These are phyloP conservation scores for Andricus quercusramuli DNA, from an alignment of 2,888 invertebrate genomes.

Conservation along the genomic window DNA sequence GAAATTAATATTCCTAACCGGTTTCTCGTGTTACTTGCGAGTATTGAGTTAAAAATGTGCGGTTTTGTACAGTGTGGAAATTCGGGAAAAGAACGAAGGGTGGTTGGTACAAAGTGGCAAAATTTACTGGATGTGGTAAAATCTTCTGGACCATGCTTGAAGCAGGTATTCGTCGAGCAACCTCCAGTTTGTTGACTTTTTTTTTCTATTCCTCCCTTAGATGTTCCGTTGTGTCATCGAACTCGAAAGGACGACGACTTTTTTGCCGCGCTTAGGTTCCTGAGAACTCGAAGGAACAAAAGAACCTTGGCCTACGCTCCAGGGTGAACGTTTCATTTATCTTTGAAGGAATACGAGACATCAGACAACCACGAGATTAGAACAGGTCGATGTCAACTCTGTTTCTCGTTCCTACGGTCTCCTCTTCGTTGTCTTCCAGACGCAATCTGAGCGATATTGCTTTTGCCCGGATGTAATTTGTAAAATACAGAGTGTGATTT, in stretches of 20 bases:
- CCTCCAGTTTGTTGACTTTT: conserved; percentile 37
- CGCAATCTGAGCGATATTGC: conserved; percentile 10
- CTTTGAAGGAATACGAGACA: conserved; percentile 36
- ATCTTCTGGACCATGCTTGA: conserved; percentile 16
- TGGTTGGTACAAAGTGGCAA: background rate
- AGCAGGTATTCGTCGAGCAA: conserved; percentile 29
- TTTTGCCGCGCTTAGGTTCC: conserved; percentile 26
- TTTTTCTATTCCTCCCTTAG: conserved; percentile 37
- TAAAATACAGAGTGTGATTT: background rate
- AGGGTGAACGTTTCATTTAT: conserved; percentile 41
- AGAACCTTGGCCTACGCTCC: conserved; percentile 20
- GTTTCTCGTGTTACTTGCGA: background rate
- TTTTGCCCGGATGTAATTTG: background rate
- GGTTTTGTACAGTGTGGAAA: background rate
- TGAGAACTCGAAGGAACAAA: conserved; percentile 36
- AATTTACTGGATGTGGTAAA: conserved; percentile 5
- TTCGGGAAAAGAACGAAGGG: background rate
- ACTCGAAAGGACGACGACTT: conserved; percentile 37
- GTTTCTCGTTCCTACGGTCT: background rate
- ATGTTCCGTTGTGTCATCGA: conserved; percentile 37
- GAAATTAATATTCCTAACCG: background rate
- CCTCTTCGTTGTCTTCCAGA: background rate
- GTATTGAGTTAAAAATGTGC: background rate
- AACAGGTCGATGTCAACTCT: conserved; percentile 35
- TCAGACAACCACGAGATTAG: conserved; percentile 25